Percentiles rank a stretch among this genome's conserved stretches.
Conservation (phyloP, 2,888 invertebrate genomes). For the Ophonus ardosiacus region DNA sequence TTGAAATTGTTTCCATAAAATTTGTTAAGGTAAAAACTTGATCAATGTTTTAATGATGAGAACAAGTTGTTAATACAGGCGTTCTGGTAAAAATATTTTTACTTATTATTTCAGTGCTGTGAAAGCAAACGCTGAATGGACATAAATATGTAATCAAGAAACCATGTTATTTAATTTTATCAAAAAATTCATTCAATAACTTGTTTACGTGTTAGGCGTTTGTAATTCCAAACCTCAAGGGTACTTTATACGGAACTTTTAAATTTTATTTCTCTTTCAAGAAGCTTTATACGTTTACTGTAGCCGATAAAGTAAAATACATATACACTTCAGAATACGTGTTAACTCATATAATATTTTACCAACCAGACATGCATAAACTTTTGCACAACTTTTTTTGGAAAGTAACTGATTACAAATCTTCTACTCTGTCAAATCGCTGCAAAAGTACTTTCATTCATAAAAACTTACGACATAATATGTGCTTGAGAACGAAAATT, state of each 20-base stretch:
- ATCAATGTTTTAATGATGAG: conserved; percentile 45
- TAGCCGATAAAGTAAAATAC: neutral
- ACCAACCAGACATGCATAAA: conserved; percentile 23
- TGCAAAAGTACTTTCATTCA: conserved; percentile 23
- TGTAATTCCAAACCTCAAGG: neutral
- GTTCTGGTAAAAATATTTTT: neutral
- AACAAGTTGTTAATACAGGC: neutral
- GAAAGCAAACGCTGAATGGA: neutral
- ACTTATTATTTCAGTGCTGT: neutral
- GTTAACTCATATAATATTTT: conserved; percentile 31
- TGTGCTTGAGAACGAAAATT: neutral
- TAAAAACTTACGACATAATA: conserved; percentile 21
- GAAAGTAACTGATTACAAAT: conserved; percentile 42
- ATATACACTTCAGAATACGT: neutral
- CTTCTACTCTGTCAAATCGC: conserved; percentile 9
- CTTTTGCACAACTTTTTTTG: conserved; percentile 38
- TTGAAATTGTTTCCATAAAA: conserved; percentile 55
- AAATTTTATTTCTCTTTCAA: conserved; percentile 50
- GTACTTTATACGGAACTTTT: neutral
- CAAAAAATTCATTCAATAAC: neutral
- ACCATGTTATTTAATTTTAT: neutral
- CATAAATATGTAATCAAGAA: neutral
- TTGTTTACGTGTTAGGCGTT: neutral
- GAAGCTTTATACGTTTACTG: neutral
- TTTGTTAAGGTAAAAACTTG: conserved; percentile 32